phyloP scores from a whole-genome alignment of 2,888 invertebrate genomes.

The Agrotis puta region DNA sequence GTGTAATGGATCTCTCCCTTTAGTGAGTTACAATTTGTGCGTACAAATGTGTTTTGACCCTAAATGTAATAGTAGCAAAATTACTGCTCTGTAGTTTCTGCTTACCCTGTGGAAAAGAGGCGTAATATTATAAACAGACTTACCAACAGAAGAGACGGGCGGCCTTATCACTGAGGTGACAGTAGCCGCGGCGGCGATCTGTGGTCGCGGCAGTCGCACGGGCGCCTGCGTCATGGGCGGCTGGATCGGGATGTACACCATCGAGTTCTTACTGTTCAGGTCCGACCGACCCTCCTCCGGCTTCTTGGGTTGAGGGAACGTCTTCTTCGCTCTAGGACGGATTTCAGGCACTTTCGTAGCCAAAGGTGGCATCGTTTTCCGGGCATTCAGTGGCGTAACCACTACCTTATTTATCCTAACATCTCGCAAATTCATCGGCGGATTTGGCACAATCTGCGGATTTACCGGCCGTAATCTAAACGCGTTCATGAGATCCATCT shows the following conservation, averaged over 20 bases:
- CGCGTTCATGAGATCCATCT: constrained; percentile 84
- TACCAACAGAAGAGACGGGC: constrained; percentile 59
- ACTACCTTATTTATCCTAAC: constrained; percentile 83
- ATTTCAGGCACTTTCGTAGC: constrained; percentile 70
- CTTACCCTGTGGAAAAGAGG: too few relatives aligned
- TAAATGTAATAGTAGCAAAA: neutral
- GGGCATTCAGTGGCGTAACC: constrained; percentile 68
- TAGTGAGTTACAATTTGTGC: too few relatives aligned
- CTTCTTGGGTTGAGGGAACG: constrained; percentile 84
- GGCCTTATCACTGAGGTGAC: constrained; percentile 51
- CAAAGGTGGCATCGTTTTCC: constrained; percentile 60
- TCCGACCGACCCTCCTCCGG: constrained; percentile 81
- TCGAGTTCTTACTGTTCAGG: constrained; percentile 85
- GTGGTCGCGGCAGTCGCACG: constrained; percentile 67
- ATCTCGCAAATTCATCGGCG: constrained; percentile 75
- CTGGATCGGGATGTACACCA: constrained; percentile 89
- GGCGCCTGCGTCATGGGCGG: constrained; percentile 85
- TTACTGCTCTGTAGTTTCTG: too few relatives aligned
- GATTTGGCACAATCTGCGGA: constrained; percentile 56
- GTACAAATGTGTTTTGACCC: neutral
- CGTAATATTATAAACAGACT: constrained; percentile 40
- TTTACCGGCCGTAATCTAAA: constrained; percentile 83
- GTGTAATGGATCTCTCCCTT: too few relatives aligned
- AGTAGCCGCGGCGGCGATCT: constrained; percentile 57
- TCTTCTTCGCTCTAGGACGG: constrained; percentile 81